Evolutionary conservation across 2,113 vertebrate species (phyloP), one percentile per base, ranked within the genome.

Genomic region (Amazona vittata): DNA sequence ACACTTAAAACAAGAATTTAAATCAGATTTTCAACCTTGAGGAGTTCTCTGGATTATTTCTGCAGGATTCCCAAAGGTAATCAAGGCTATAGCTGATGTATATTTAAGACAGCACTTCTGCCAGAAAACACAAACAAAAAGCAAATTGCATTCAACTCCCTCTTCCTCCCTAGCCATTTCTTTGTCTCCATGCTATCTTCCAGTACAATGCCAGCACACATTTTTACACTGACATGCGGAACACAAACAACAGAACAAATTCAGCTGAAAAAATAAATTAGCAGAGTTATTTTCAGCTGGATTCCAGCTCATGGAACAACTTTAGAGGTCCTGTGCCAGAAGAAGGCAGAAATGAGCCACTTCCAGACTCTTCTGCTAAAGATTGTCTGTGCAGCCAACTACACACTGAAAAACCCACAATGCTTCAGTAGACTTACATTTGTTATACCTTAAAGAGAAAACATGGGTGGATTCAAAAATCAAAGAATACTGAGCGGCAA

Each of bases 101-200:
- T 84, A 78, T 84, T 89, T 95, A 82, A 89, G 80, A 81, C 55
- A 95, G 91, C 39, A 79, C 57, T 84, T 81, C 91, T 89, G 57
- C 60, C 89, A 96, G 81, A 91, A 95, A 94, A 93, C 65, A 91
- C 65, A 97, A 93, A 93, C 79, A 86, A 94, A 91, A 94, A 82
- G 43, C 81, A 94, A 90, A 94, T 47, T 63, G 46, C 17, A 1
- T 86, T 94, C 60, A 69, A 46, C 33, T 94, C 64, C 37, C 25
- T 64, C 55, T 86, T 90, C 71, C 43, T 75, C 80, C 57, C 49
- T 14, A 77, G 79, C 29, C 47, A 44, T 57, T 86, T 78, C 88
- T 89, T 86, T 86, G 64, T 84, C 81, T 94, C 81, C 39, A 12
- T 63, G 33, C 15, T 81, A 86, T 50, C 52, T 83, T 67, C 76